Base-by-base conservation (phyloP, 2,113 vertebrate genomes). In the Equus przewalskii region DNA sequence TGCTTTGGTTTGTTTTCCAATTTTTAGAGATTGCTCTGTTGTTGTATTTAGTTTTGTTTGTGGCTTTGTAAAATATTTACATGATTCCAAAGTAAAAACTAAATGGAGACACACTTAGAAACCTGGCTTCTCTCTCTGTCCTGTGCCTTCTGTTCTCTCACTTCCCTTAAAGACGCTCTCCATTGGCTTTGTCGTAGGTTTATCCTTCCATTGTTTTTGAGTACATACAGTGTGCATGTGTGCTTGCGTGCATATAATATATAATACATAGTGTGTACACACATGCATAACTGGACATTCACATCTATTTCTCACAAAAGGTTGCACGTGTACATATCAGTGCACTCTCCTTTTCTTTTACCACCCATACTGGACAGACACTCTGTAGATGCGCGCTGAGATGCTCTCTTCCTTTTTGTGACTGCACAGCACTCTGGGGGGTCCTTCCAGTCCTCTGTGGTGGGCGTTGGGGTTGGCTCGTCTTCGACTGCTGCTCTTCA, bases 401-500 rank as follows among this genome's bases (percentile, higher is more conserved):
- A 15, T 18, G 10, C 4, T 4, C 13, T 46, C 11, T 70, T 46
- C 58, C 16, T 85, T 7, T 54, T 85, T 15, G 11, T 8, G 28
- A 33, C 70, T 10, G 46, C 6, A 0, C 21, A 7, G 6, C 3
- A 9, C 26, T 28, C 14, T 2, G 11, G 0, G 7, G 10, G 26
- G 33, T 54, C 22, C 11, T 13, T 8, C 3, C 7, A 0, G 3
- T 51, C 13, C 36, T 60, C 41, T 46, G 22, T 16, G 44, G 44
- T n/a, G 49, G 79, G 36, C 19, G 1, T 10, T 1, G 44, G 30
- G 36, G 3, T 7, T 82, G 51, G 16, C 3, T 60, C n/a, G 9
- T 19, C 44, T 1, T n/a, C 33, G 64, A 14, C 3, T 51, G 36
- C 0, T 2, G 54, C n/a, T 73, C 4, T 49, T 13, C 6, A 13